Evolutionary conservation across 2,797 vertebrate species (phyloP), one percentile per base, ranked within the genome.

Genomic region (Mionectes olivaceus): DNA sequence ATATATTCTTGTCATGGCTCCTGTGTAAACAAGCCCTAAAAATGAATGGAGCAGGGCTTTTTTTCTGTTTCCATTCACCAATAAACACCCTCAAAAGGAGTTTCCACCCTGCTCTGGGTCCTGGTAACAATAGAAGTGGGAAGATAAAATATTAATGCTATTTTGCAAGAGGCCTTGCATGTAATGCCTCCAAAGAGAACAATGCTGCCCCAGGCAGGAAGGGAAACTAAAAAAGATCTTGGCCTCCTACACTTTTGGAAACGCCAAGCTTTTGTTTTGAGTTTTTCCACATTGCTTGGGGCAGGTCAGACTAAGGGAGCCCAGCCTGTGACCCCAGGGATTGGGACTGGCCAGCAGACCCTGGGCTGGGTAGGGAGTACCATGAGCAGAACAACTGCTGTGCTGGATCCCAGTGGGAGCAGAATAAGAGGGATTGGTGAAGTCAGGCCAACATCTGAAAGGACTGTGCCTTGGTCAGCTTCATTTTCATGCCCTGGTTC

Each of bases 11-110:
- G 95, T 90, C 90, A 83, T 67, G 35, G 87, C 65, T 93, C 92
- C 90, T 83, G 81, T 68, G 78, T 87, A 96, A 92, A 90, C 68
- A 93, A 93, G 93, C 69, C 65, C 89, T 90, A 81, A 86, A 94
- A 96, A 86, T 95, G 94, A 97, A 93, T 86, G 89, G 92, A 94
- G 70, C 60, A 83, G 59, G 41, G 76, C 41, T 88, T 95, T 89
- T 89, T 91, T 93, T n/a, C 87, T 86, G 55, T 94, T 94, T 93
- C 94, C 95, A 88, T 97, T 97, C 95, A 95, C 77, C 85, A 96
- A 79, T 79, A 94, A 95, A 95, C 69, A 90, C 84, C 44, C 94
- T 88, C 91, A 77, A 88, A 95, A 94, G 85, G 76, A 81, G 74
- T 76, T 94, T 88, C 94, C 85, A 93, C 77, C 89, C 87, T 47